phyloP scores from a whole-genome alignment of 1,140 invertebrate genomes.

The Melitaea cinxia region DNA sequence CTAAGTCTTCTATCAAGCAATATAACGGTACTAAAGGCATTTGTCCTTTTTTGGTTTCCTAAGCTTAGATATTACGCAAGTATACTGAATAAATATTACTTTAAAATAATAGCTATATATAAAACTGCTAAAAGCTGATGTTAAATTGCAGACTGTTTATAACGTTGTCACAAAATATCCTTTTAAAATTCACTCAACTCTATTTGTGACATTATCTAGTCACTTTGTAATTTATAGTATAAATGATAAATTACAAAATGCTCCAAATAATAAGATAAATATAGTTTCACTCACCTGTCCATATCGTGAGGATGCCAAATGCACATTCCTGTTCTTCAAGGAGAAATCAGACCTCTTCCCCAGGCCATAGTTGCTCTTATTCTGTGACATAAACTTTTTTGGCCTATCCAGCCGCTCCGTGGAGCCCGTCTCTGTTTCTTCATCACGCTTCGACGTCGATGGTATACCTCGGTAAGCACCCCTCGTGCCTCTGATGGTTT shows the following conservation, averaged over 20 bases:
- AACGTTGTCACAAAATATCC: too few species aligned
- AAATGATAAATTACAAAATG: constrained; percentile 25
- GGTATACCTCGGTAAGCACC: constrained; percentile 69
- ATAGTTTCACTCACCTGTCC: constrained; percentile 68
- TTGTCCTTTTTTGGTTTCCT: constrained; percentile 33
- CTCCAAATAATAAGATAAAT: constrained; percentile 20
- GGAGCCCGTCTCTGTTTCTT: constrained; percentile 64
- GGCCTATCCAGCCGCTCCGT: constrained; percentile 76
- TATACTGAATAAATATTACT: constrained; percentile 7
- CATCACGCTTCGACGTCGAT: constrained; percentile 66
- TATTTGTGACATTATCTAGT: constrained; percentile 8
- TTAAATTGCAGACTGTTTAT: too few species aligned
- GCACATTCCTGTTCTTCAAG: constrained; percentile 75
- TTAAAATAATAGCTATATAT: background rate
- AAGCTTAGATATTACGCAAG: constrained; percentile 15
- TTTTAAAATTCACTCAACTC: background rate
- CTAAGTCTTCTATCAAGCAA: constrained; percentile 14
- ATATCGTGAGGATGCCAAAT: constrained; percentile 76
- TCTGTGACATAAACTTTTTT: constrained; percentile 77
- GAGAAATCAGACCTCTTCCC: constrained; percentile 76
- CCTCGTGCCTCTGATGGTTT: constrained; percentile 71
- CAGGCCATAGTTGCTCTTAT: constrained; percentile 69
- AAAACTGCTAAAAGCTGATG: background rate
- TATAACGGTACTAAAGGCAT: constrained; percentile 27
- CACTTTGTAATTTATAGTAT: constrained; percentile 19